Evolutionary conservation across 2,888 invertebrate genomes (phyloP).

Genomic region (Trichogramma dendrolimi): DNA sequence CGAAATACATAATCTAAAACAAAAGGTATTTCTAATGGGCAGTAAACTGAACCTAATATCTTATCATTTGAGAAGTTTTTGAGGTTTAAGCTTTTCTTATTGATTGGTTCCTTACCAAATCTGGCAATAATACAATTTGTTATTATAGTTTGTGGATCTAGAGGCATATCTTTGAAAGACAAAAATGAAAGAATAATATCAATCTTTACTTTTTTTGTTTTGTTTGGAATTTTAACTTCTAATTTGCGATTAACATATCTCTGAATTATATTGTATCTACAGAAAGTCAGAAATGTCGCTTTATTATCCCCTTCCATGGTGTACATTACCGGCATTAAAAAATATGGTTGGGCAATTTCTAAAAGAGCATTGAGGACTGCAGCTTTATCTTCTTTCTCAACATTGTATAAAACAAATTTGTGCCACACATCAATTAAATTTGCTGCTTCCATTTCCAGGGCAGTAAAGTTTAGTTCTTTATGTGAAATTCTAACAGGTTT

Average conservation of each 20-base stretch:
- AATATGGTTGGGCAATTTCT: slow-evolving; percentile 37
- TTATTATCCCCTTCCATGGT: slow-evolving; percentile 37
- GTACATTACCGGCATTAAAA: slow-evolving; percentile 42
- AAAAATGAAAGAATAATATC: slow-evolving; percentile 46
- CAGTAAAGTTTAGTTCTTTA: slow-evolving; percentile 38
- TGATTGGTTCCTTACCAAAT: slow-evolving; percentile 34
- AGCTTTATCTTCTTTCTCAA: slow-evolving; percentile 33
- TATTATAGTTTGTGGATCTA: slow-evolving; percentile 39
- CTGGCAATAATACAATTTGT: slow-evolving; percentile 36
- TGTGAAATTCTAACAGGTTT: slow-evolving; percentile 44
- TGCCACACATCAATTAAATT: slow-evolving; percentile 45
- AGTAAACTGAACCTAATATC: slow-evolving; percentile 40
- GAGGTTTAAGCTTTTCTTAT: slow-evolving; percentile 40
- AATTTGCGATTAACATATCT: slow-evolving; percentile 38
- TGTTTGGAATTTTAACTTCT: slow-evolving; percentile 33
- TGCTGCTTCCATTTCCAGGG: slow-evolving; percentile 37
- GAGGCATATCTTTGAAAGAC: slow-evolving; percentile 34
- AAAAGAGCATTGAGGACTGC: slow-evolving; percentile 39
- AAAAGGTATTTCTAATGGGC: slow-evolving; percentile 41
- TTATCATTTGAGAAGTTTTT: slow-evolving; percentile 44
- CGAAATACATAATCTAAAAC: slow-evolving; percentile 41
- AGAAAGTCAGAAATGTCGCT: slow-evolving; percentile 41
- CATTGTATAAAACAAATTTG: slow-evolving; percentile 45
- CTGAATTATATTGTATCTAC: slow-evolving; percentile 37
- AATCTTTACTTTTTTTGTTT: slow-evolving; percentile 32